Base-by-base conservation (phyloP, 2,888 invertebrate genomes). In the Timema cristinae region DNA sequence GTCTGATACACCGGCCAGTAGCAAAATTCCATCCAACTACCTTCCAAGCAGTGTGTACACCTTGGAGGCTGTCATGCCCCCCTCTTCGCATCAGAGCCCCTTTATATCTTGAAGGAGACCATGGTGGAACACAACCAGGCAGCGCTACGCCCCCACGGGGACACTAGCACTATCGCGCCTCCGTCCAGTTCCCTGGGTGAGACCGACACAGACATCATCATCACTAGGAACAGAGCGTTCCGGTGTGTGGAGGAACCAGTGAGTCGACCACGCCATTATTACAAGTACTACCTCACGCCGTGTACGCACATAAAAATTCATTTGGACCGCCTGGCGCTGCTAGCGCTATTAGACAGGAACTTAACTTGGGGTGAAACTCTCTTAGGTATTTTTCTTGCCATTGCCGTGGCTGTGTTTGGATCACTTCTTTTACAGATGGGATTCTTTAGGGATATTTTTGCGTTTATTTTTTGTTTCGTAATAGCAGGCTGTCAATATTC, bases 401-500 rank as follows among this genome's bases (percentile, higher is more conserved):
- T 93, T 51, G 81, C 90, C 76, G 97, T 98, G 2, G 92, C 95
- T 5, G 87, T 93, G 67, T 84, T 98, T 69, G 97, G 97, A 2
- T 91, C 95, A 0, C 85, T 90, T 74, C 88, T 97, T 50, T 85
- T 98, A 8, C 91, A 92, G 79, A 86, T 91, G 66, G 91, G 92
- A 68, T 93, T 96, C 81, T 98, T 95, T 84, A 90, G 90, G 78
- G 98, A 99, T 81, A 88, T 98, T 70, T 92, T 91, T 78, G 94
- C 97, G 15, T 94, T 98, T 81, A 86, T 97, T 80, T 96, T 99
- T 82, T 98, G 98, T 84, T 93, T 97, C 78, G 94, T 98, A n/a
- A 95, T 98, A 78, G 98, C 98, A 0, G 93, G 97, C 15, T 96
- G 97, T 79, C 99, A 99, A 82, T 99, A 98, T 83, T 97, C 97